phyloP scores from a whole-genome alignment of 2,888 invertebrate species.

The Melinaea marsaeus region DNA sequence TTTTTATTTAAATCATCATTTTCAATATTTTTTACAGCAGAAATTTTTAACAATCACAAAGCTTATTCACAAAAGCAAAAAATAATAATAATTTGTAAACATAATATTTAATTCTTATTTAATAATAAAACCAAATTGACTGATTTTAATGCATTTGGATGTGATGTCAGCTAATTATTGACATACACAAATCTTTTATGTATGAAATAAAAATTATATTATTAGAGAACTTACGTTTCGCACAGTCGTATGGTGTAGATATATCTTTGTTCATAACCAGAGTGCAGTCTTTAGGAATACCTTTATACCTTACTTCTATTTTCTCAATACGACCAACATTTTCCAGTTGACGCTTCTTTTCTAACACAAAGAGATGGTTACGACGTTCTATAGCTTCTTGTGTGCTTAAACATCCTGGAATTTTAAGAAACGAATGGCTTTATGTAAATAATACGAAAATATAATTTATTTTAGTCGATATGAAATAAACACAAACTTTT shows the following conservation, averaged over 20 bases:
- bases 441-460: not conserved
- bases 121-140: no score
- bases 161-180: no score
- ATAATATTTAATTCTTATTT: no score
- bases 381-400: conserved; percentile 77
- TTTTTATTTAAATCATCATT: no score
- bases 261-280: conserved; percentile 93
- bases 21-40: no score
- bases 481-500: not conserved
- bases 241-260: conserved; percentile 95
- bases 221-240: conserved; percentile 82
- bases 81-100: no score
- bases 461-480: not conserved
- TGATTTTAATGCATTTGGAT: no score
- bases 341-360: conserved; percentile 85
- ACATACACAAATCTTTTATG: no score
- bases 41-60: no score
- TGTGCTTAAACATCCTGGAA: conserved; percentile 68
- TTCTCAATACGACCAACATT: conserved; percentile 92
- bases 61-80: no score
- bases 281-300: conserved; percentile 83
- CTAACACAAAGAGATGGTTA: conserved; percentile 85
- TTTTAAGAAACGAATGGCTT: conserved; percentile 5
- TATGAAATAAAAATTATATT: not conserved
- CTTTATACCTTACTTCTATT: conserved; percentile 89